Percentiles rank a stretch among this genome's conserved stretches.
These are phyloP conservation scores for Halictus ligatus DNA, from an alignment of 2,888 invertebrate genomes.

Conservation along the genomic window DNA sequence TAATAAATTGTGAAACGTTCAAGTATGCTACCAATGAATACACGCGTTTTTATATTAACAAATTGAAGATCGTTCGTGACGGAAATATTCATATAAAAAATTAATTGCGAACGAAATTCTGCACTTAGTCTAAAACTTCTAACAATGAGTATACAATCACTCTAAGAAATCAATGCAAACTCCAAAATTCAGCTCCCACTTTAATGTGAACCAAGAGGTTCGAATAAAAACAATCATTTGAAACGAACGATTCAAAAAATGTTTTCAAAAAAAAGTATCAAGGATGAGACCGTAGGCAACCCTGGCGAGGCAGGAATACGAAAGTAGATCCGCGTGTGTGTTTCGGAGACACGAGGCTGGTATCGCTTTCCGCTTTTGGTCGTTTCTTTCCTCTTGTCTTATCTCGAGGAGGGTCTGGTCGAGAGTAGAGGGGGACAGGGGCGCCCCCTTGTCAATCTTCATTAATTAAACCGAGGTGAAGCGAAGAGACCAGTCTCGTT, in stretches of 20 bases:
- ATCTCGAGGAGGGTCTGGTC: slow-evolving; percentile 38
- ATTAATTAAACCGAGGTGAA: slow-evolving; percentile 72
- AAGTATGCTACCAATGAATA: no score
- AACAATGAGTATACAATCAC: neutral
- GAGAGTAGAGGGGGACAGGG: slow-evolving; percentile 29
- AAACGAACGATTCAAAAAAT: neutral
- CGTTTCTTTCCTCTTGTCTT: slow-evolving; percentile 50
- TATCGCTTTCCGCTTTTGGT: slow-evolving; percentile 34
- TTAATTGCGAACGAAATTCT: no score
- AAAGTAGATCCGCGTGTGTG: neutral
- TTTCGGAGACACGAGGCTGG: slow-evolving; percentile 23
- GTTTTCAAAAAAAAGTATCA: neutral
- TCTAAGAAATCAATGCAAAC: no score
- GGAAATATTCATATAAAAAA: no score
- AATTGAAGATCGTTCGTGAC: no score
- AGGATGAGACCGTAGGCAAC: neutral
- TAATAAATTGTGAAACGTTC: no score
- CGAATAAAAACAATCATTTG: neutral
- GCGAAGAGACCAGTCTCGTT: slow-evolving; percentile 9
- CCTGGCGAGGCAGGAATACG: neutral
- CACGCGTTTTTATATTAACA: no score
- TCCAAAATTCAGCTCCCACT: neutral
- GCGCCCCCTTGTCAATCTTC: slow-evolving; percentile 70
- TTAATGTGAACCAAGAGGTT: neutral
- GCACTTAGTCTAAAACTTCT: neutral